These are phyloP conservation scores for Pocota personata DNA, from an alignment of 2,888 invertebrate species.

Conservation along the genomic window DNA sequence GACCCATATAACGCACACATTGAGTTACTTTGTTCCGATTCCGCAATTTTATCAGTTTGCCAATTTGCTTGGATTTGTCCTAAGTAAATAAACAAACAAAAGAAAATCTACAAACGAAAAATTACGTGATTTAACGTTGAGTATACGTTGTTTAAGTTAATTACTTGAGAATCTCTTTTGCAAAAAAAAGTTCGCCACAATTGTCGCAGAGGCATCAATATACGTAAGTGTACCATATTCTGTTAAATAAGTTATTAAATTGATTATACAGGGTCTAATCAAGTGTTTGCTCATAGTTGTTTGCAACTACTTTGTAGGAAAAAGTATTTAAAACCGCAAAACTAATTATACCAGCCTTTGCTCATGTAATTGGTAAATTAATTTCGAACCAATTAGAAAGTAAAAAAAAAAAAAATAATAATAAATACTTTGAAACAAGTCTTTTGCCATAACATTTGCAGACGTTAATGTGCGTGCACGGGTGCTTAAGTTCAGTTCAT, in stretches of 20 bases:
- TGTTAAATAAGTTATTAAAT: conserved; percentile 36
- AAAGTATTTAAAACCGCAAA: conserved; percentile 54
- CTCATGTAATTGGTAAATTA: conserved; percentile 67
- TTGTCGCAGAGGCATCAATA: conserved; percentile 66
- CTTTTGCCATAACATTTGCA: conserved; percentile 58
- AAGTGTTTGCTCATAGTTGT: conserved; percentile 9
- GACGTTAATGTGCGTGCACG: conserved; percentile 70
- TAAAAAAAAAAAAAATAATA: conserved; percentile 47
- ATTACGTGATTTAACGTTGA: conserved; percentile 45
- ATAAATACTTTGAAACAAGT: conserved; percentile 62
- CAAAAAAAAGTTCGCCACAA: conserved; percentile 48
- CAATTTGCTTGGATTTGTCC: conserved; percentile 43
- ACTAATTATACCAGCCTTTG: conserved; percentile 53
- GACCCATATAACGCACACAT: conserved; percentile 49
- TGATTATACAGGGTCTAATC: conserved; percentile 25
- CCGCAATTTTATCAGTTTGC: conserved; percentile 44
- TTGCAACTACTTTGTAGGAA: conserved; percentile 23
- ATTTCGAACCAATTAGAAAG: conserved; percentile 73
- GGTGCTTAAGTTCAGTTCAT: conserved; percentile 70
- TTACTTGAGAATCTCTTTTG: conserved; percentile 42
- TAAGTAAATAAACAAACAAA: conserved; percentile 52
- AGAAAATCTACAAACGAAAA: conserved; percentile 21
- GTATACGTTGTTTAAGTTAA: neutral
- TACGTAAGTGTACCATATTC: conserved; percentile 61
- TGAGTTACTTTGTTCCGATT: conserved; percentile 47